These are phyloP conservation scores for Drosophila parthenogenetica DNA, from an alignment of 2,888 invertebrate species.

Conservation along the genomic window DNA sequence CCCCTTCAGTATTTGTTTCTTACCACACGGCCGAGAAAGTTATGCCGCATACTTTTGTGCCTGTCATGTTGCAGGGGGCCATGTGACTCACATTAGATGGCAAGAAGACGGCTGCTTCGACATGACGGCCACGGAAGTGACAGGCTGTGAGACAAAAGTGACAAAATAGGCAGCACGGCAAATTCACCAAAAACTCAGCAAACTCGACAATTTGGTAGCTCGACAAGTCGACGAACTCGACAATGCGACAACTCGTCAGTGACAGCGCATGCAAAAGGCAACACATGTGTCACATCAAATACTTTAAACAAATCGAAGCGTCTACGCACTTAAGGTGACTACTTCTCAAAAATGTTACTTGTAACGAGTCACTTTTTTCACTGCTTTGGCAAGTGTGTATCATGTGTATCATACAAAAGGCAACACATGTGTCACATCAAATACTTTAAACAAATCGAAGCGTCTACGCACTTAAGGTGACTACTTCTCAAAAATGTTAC, in stretches of 20 bases:
- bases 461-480: constrained; percentile 26
- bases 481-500: constrained; percentile 2
- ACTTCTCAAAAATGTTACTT: constrained; percentile 4
- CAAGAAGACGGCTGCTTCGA: constrained; percentile 69
- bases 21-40: constrained; percentile 53
- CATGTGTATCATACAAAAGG: too few species aligned
- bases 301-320: constrained; percentile 70
- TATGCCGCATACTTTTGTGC: constrained; percentile 53
- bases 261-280: constrained; percentile 50
- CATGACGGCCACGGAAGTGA: constrained; percentile 59
- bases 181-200: neutral
- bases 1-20: neutral
- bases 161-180: constrained; percentile 54
- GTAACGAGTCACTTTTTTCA: constrained; percentile 5
- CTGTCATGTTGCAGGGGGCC: constrained; percentile 50
- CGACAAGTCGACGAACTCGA: constrained; percentile 1
- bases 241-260: neutral
- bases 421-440: constrained; percentile 62
- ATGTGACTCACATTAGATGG: constrained; percentile 44
- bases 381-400: too few species aligned
- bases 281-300: constrained; percentile 64
- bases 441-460: constrained; percentile 73
- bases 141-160: constrained; percentile 60
- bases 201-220: neutral
- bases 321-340: constrained; percentile 25